Conservation (phyloP, 2,113 vertebrate species). For the Hyaena hyaena region DNA sequence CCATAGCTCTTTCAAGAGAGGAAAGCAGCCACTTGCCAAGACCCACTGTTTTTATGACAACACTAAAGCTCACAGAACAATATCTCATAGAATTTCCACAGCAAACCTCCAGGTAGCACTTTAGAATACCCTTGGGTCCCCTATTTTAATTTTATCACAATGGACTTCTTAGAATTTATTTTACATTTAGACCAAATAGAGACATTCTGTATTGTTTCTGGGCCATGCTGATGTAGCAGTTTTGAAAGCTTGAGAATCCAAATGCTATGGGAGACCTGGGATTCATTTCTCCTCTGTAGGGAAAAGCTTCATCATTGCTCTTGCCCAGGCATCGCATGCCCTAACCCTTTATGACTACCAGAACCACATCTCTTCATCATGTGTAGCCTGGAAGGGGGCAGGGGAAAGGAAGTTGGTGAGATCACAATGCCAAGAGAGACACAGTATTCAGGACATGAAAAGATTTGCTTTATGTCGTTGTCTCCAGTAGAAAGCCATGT, state of each 20-base stretch:
- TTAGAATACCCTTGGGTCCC: slow-evolving; percentile 51
- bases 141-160: slow-evolving; percentile 74
- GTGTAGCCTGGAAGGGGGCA: neutral
- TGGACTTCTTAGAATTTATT: slow-evolving; percentile 64
- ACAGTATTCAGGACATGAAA: neutral
- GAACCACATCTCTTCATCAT: neutral
- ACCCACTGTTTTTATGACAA: slow-evolving; percentile 8
- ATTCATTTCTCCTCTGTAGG: slow-evolving; percentile 4
- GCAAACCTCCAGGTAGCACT: slow-evolving; percentile 54
- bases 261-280: slow-evolving; percentile 51
- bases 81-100: slow-evolving; percentile 52
- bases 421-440: neutral
- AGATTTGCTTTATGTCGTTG: neutral
- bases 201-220: slow-evolving; percentile 50
- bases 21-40: slow-evolving; percentile 13
- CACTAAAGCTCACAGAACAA: neutral
- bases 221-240: slow-evolving; percentile 60
- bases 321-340: neutral
- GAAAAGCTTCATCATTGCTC: neutral
- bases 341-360: neutral
- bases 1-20: neutral
- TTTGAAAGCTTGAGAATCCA: slow-evolving; percentile 60
- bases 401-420: neutral
- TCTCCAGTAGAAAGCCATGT: neutral
- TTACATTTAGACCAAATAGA: slow-evolving; percentile 59